Evolutionary conservation across 30 jellyfish, hydroid and myxozoan genomes (phyloP), one percentile per base, ranked within the genome.

Genomic region (Hydractinia echinata): DNA sequence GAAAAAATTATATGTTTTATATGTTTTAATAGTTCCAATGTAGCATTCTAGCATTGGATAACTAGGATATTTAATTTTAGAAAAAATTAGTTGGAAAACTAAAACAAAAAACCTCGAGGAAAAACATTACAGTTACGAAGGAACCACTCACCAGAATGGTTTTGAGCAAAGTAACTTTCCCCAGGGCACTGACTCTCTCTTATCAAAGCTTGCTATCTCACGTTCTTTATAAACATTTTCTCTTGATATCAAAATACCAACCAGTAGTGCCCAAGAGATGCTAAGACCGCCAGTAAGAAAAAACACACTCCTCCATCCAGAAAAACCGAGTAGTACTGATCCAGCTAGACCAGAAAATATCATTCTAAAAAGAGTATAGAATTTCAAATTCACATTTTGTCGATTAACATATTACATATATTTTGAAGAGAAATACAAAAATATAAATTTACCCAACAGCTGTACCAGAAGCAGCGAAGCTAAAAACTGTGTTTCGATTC

Each of bases 221-320:
- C 20, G 53, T 54, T 77, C 85, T 54, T 56, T 9, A 9, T 19
- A 30, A 51, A 61, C 55, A 71, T 54, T 8, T 18, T 77, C 79
- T 9, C 6, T 56, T 6, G 53, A 55, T 54, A 77, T 55, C n/a
- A 77, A 77, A 54, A 77, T 54, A 19, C 66, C 30, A 74, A 82
- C 19, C 21, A 68, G 49, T 0, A 82, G 10, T 49, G 71, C 85
- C 89, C 89, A 82, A 9, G 71, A 21, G 5, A 82, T 44, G 64
- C 86, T 67, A 11, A 67, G 15, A 11, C 82, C 60, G 53, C 89
- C 86, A 51, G 66, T 44, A 13, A 68, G 20, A 20, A 67, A 67
- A 70, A 82, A 82, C 5, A 82, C 89, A 8, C 86, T 67, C 76
- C 89, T 7, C 89, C 89, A 82, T 72, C 89, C 89, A 51, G 60